Evolutionary conservation across 1,140 invertebrate species (phyloP), one percentile per base, ranked within the genome.

Genomic region (Apis mellifera): DNA sequence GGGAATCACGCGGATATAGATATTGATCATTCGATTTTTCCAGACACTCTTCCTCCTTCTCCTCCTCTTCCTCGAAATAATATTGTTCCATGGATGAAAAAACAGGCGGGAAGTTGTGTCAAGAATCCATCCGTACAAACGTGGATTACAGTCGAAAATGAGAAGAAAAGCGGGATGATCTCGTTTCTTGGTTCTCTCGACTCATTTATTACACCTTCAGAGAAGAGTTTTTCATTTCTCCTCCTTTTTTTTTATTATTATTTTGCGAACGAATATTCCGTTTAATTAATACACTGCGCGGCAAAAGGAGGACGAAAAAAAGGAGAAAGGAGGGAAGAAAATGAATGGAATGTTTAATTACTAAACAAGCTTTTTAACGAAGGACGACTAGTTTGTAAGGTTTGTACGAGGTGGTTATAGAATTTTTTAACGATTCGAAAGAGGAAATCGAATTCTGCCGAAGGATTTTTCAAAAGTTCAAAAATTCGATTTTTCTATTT

Each of bases 21-120:
- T 86, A 87, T 86, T 50, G 85, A 86, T 87, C 86, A 83, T 72
- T 80, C 76, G 76, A 83, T 65, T 86, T 86, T 80, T 79, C 76
- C 50, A 78, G 65, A 68, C 65, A 65, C 73, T 54, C 21, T 19
- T 26, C 26, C n/a, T 26, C 32, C 32, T 42, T 5, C 1, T n/a
- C 21, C 23, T 26, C 21, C n/a, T 26, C 32, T 0, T 42, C 32
- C 1, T n/a, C 19, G 73, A 57, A 64, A 69, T 82, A 82, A 82
- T 77, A 82, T 77, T 77, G 50, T 69, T 52, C n/a, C 54, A 21
- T 17, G 74, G 23, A 68, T 82, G 55, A 70, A 82, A 55, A 70
- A 77, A 77, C n/a, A 82, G 26, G n/a, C 48, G 3, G 19, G 62
- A 4, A 69, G 15, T 48, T 69, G 57, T 54, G 74, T 77, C 57